These are phyloP conservation scores for Platyscapa corneri DNA, from an alignment of 1,140 invertebrate genomes.

Conservation along the genomic window DNA sequence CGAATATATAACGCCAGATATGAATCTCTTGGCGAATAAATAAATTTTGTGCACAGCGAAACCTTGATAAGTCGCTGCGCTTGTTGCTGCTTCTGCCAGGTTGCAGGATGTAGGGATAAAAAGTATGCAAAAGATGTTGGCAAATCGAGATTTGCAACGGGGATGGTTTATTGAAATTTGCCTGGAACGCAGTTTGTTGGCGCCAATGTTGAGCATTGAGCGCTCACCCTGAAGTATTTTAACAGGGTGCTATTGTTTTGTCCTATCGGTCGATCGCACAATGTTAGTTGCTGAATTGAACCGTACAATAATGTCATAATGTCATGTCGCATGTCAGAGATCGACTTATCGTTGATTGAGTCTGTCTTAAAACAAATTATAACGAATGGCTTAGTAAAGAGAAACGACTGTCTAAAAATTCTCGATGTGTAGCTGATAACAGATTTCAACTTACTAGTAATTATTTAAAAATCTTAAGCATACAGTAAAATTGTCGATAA, in stretches of 20 bases:
- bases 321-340: slow-evolving; percentile 39
- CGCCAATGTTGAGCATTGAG: slow-evolving; percentile 64
- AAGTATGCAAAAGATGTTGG: slow-evolving; percentile 3
- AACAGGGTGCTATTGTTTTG: slow-evolving; percentile 51
- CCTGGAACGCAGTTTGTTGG: slow-evolving; percentile 65
- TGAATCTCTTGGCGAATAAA: slow-evolving; percentile 68
- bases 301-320: slow-evolving; percentile 27
- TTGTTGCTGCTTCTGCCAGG: slow-evolving; percentile 64
- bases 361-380: slow-evolving; percentile 42
- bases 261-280: slow-evolving; percentile 33
- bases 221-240: slow-evolving; percentile 56
- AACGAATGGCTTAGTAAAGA: slow-evolving; percentile 45
- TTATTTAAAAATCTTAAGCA: slow-evolving; percentile 42
- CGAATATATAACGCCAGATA: slow-evolving; percentile 65
- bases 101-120: slow-evolving; percentile 41
- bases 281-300: not conserved
- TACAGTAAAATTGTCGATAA: slow-evolving; percentile 17
- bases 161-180: slow-evolving; percentile 30
- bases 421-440: slow-evolving; percentile 47
- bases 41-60: slow-evolving; percentile 64
- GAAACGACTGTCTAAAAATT: slow-evolving; percentile 46
- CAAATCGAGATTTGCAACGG: slow-evolving; percentile 18
- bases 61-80: slow-evolving; percentile 59
- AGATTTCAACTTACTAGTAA: slow-evolving; percentile 47
- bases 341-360: slow-evolving; percentile 39